Percentiles rank a stretch among this genome's conserved stretches.
Conservation (phyloP, 2,113 vertebrate genomes). For the Gasterosteus nipponicus region DNA sequence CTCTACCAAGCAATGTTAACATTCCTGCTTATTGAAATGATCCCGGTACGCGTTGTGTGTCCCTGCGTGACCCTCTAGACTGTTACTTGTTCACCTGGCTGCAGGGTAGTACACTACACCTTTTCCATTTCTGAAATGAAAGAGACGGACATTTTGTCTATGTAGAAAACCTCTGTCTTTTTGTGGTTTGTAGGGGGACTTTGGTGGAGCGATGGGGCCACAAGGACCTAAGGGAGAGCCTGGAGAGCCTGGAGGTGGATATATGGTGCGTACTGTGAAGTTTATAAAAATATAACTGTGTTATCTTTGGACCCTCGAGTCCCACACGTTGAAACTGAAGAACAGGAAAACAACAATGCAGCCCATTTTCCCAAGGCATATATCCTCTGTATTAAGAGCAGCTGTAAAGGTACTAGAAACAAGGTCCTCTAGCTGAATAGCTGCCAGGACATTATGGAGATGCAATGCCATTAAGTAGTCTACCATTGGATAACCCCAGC, state of each 20-base stretch:
- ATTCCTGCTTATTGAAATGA: slow-evolving; percentile 8
- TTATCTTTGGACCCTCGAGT: slow-evolving; percentile 3
- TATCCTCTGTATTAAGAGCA: slow-evolving; percentile 13
- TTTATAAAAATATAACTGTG: slow-evolving; percentile 18
- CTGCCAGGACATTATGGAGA: slow-evolving; percentile 50
- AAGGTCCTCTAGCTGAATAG: slow-evolving; percentile 31
- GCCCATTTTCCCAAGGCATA: slow-evolving; percentile 8
- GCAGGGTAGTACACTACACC: neutral
- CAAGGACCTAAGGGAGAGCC: slow-evolving; percentile 93
- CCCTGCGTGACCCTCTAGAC: slow-evolving; percentile 12
- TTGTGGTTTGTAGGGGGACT: slow-evolving; percentile 85
- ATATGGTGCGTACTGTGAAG: slow-evolving; percentile 59
- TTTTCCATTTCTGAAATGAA: slow-evolving; percentile 17
- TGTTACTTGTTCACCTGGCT: neutral
- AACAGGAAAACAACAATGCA: slow-evolving; percentile 12
- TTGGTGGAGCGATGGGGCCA: slow-evolving; percentile 84
- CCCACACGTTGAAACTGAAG: slow-evolving; percentile 15
- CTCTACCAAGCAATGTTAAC: slow-evolving; percentile 1
- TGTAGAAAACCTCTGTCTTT: slow-evolving; percentile 14
- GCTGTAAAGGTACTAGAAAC: slow-evolving; percentile 34
- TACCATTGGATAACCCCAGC: slow-evolving; percentile 56
- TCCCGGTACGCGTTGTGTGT: slow-evolving; percentile 21
- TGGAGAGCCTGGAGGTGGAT: slow-evolving; percentile 85
- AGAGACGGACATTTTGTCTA: slow-evolving; percentile 1
- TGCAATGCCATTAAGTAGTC: slow-evolving; percentile 61